These are phyloP conservation scores for Nesometra sesokonis DNA, from an alignment of 35 echinoderm and acorn worm genomes.

Conservation along the genomic window DNA sequence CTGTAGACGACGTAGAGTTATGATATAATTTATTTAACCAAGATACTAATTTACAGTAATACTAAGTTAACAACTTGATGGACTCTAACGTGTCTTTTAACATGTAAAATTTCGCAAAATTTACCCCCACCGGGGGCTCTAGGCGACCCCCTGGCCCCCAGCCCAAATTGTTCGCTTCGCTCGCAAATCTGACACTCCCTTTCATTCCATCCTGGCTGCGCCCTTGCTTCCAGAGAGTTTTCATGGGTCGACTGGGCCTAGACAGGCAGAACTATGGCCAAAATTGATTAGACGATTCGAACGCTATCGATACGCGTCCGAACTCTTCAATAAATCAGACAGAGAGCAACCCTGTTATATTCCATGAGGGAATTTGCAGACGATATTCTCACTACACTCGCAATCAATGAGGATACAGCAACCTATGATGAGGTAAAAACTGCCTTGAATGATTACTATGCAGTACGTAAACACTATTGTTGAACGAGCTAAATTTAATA, in stretches of 20 bases:
- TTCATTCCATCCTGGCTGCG: too few species aligned
- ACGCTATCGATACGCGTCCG: neutral
- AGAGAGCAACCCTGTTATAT: slow-evolving; percentile 22
- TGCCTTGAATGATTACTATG: neutral
- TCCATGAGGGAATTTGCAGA: slow-evolving; percentile 31
- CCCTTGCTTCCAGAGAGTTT: slow-evolving; percentile 15
- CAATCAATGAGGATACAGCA: slow-evolving; percentile 3
- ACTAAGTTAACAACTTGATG: too few species aligned
- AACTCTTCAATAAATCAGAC: neutral
- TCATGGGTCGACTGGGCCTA: slow-evolving; percentile 11
- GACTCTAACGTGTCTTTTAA: too few species aligned
- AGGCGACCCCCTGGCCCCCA: too few species aligned
- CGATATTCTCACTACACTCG: slow-evolving; percentile 14
- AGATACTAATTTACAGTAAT: too few species aligned
- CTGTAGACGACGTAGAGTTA: too few species aligned
- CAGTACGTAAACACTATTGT: slow-evolving; percentile 16
- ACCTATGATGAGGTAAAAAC: neutral
- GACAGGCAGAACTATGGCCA: slow-evolving; percentile 17
- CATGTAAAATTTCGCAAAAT: too few species aligned
- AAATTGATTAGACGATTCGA: slow-evolving; percentile 33
- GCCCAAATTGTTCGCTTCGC: too few species aligned
- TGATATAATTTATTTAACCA: too few species aligned
- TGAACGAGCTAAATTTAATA: slow-evolving; percentile 30
- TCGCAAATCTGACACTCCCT: too few species aligned
- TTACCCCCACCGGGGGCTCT: too few species aligned